Conservation (phyloP, 2,888 invertebrate species). For the Julus scandinavius region DNA sequence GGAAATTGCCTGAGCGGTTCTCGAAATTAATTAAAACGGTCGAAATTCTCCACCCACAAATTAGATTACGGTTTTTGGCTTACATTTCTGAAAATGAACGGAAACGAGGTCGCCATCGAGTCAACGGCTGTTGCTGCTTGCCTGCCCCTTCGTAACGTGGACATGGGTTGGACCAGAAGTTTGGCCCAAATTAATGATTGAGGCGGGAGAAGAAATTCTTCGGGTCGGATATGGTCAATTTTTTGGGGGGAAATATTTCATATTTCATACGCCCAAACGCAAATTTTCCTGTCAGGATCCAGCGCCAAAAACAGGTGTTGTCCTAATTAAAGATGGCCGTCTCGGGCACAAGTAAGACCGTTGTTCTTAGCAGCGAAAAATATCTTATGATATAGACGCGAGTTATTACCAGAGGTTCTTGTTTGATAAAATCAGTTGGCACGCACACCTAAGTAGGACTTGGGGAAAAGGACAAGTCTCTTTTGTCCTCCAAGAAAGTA, state of each 20-base stretch:
- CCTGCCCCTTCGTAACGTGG: neutral
- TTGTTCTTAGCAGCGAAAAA: neutral
- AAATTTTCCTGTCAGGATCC: constrained; percentile 33
- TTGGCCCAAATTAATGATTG: constrained; percentile 6
- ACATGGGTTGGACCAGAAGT: neutral
- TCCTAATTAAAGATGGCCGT: constrained; percentile 34
- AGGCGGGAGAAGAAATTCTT: constrained; percentile 15
- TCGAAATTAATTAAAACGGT: neutral
- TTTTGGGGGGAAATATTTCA: neutral
- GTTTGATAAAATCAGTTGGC: neutral
- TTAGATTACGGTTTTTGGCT: neutral
- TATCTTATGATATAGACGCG: neutral
- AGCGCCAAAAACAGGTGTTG: neutral
- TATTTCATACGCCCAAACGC: constrained; percentile 6
- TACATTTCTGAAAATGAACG: constrained; percentile 7
- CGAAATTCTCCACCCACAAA: constrained; percentile 17
- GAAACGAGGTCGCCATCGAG: constrained; percentile 23
- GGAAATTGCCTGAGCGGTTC: neutral
- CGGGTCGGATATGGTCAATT: neutral
- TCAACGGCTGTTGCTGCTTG: neutral
- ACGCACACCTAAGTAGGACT: neutral
- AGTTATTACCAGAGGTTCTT: neutral
- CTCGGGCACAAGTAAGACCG: neutral
- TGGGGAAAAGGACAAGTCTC: neutral
- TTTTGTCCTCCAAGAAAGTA: neutral